Percentiles rank a stretch among this genome's conserved stretches.
phyloP scores from a whole-genome alignment of 2,797 vertebrate genomes.

The Chelonia mydas region DNA sequence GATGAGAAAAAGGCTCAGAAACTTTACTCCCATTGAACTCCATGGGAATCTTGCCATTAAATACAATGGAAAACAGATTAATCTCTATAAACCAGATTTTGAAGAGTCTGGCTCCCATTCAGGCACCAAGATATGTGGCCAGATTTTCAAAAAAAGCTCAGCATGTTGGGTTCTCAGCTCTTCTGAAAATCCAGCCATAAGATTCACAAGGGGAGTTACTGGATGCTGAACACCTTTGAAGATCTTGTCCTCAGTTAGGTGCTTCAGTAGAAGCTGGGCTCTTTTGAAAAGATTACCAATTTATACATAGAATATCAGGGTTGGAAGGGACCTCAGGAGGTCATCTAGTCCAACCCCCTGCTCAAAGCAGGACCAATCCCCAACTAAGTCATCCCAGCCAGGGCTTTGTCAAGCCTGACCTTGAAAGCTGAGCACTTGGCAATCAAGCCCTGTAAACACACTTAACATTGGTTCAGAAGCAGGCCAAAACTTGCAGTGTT shows the following conservation, averaged over 20 bases:
- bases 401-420: too few species aligned
- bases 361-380: too few species aligned
- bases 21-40: neutral
- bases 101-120: conserved; percentile 8
- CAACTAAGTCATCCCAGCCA: too few species aligned
- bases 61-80: neutral
- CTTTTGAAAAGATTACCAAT: neutral
- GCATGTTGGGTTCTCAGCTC: conserved; percentile 41
- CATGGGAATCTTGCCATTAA: neutral
- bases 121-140: neutral
- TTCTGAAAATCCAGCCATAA: neutral
- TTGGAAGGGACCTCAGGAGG: too few species aligned
- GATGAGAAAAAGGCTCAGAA: neutral
- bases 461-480: neutral
- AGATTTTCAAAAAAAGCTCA: conserved; percentile 6
- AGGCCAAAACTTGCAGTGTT: neutral
- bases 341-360: too few species aligned
- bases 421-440: neutral
- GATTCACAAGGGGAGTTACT: neutral
- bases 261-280: conserved; percentile 34
- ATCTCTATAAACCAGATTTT: neutral
- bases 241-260: conserved; percentile 19
- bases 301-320: neutral
- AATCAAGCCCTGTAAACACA: neutral
- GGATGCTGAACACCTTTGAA: conserved; percentile 28